Conservation (phyloP, 1,140 invertebrate species). For the Stegodyphus mimosarum region DNA sequence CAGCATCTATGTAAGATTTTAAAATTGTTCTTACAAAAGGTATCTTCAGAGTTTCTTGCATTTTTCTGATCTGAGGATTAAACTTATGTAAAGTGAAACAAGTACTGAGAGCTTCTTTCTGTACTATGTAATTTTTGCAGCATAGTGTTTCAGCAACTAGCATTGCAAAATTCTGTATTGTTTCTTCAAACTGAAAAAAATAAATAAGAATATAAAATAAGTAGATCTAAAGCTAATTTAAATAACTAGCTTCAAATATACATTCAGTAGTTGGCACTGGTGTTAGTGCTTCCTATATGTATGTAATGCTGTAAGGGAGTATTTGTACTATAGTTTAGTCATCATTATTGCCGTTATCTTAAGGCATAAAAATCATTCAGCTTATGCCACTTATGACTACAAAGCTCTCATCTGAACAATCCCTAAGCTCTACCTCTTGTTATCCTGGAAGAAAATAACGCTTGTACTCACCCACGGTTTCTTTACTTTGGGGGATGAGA, state of each 20-base stretch:
- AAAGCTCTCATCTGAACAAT: not conserved
- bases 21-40: not conserved
- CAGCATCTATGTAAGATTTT: not conserved
- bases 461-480: too few relatives aligned
- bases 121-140: not conserved
- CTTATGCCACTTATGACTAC: not conserved
- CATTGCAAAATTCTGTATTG: not conserved
- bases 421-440: too few relatives aligned
- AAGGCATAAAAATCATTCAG: not conserved
- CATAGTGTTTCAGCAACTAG: not conserved
- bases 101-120: not conserved
- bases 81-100: not conserved
- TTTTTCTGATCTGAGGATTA: not conserved
- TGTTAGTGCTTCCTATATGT: not conserved
- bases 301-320: not conserved
- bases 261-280: not conserved
- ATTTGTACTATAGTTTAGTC: not conserved
- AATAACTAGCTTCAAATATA: not conserved
- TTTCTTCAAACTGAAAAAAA: not conserved
- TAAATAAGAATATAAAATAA: not conserved
- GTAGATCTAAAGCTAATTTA: not conserved
- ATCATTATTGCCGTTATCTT: not conserved
- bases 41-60: not conserved
- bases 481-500: too few relatives aligned
- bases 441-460: too few relatives aligned